Conservation (phyloP, 2,113 vertebrate species). For the Spheniscus mendiculus region DNA sequence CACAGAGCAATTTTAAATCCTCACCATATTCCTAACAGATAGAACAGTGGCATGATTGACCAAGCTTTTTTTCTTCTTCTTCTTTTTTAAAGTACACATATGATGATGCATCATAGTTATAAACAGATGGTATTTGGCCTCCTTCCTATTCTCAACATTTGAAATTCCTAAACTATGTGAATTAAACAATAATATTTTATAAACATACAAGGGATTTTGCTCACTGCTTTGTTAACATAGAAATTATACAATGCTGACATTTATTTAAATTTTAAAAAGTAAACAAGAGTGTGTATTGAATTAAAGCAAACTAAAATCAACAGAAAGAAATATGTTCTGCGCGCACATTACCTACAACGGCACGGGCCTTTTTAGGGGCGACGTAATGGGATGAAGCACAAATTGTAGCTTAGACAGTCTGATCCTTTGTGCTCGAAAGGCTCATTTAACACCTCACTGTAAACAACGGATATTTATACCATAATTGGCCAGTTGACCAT, state of each 20-base stretch:
- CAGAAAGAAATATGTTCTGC: slow-evolving; percentile 75
- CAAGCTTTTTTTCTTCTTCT: slow-evolving; percentile 64
- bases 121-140: slow-evolving; percentile 91
- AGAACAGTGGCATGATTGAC: slow-evolving; percentile 83
- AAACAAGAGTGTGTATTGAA: slow-evolving; percentile 86
- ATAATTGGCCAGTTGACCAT: slow-evolving; percentile 80
- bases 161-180: slow-evolving; percentile 89
- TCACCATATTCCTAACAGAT: slow-evolving; percentile 75
- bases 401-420: slow-evolving; percentile 76
- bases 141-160: slow-evolving; percentile 90
- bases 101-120: slow-evolving; percentile 86
- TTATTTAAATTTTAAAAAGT: slow-evolving; percentile 90
- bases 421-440: slow-evolving; percentile 74
- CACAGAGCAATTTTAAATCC: slow-evolving; percentile 63
- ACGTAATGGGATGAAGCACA: slow-evolving; percentile 76
- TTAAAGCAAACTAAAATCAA: slow-evolving; percentile 86
- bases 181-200: slow-evolving; percentile 92
- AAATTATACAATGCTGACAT: slow-evolving; percentile 91
- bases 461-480: slow-evolving; percentile 80
- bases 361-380: slow-evolving; percentile 69
- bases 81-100: slow-evolving; percentile 84
- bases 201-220: slow-evolving; percentile 89
- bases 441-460: slow-evolving; percentile 76
- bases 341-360: slow-evolving; percentile 68
- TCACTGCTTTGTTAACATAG: slow-evolving; percentile 89